A percentile compares a stretch with the other conserved stretches of the same genome.
Evolutionary conservation across 2,888 invertebrate species (phyloP).

Genomic region (Macropis europaea): DNA sequence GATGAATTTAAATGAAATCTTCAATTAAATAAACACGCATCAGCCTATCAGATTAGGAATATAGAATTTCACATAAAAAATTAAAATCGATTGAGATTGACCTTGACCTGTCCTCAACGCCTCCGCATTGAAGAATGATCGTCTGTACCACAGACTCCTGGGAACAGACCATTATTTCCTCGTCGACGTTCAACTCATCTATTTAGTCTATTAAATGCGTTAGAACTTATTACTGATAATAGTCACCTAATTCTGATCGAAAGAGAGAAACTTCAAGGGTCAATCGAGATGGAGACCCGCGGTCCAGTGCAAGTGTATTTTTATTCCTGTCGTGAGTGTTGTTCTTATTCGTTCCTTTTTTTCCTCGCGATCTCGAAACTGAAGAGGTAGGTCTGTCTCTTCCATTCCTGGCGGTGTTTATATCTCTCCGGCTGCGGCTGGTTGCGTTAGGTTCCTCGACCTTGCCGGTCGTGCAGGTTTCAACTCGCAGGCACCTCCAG

Average conservation of each 20-base stretch:
- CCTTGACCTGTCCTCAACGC: no score
- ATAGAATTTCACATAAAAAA: no score
- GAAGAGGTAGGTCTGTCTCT: conserved; percentile 53
- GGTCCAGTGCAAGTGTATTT: conserved; percentile 33
- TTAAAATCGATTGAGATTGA: no score
- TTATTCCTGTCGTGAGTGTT: conserved; percentile 8
- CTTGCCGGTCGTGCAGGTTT: conserved; percentile 75
- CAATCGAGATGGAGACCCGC: neutral
- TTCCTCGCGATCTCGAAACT: conserved; percentile 49
- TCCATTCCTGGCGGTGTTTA: conserved; percentile 58
- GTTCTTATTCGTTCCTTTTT: conserved; percentile 7
- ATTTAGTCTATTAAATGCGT: no score
- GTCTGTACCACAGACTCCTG: no score
- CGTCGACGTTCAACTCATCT: no score
- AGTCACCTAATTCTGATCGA: no score
- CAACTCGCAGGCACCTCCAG: conserved; percentile 63
- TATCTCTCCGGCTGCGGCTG: conserved; percentile 56
- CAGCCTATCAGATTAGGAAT: no score
- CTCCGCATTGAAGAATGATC: no score
- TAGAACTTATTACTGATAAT: neutral
- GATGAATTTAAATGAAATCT: no score
- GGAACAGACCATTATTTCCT: no score
- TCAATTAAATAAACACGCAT: no score
- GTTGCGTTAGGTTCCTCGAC: conserved; percentile 73
- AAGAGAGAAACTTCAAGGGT: neutral